Evolutionary conservation across 2,888 invertebrate genomes (phyloP).

Genomic region (Erannis defoliaria): DNA sequence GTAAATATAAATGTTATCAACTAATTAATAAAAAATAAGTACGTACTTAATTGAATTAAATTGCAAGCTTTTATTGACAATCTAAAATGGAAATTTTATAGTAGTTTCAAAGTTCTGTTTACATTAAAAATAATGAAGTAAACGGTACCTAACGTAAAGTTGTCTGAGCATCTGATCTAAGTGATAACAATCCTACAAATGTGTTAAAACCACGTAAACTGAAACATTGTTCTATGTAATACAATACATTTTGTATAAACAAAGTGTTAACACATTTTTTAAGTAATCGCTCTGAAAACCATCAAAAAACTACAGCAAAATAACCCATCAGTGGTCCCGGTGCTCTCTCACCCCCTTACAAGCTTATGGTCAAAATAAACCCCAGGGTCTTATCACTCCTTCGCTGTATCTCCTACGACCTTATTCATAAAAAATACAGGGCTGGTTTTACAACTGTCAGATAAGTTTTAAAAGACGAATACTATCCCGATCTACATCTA

Average conservation of each 20-base stretch:
- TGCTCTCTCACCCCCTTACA: slow-evolving; percentile 22
- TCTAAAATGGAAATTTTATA: too few relatives aligned
- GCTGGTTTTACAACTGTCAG: neutral
- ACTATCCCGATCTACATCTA: too few relatives aligned
- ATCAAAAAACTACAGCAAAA: slow-evolving; percentile 14
- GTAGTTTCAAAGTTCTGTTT: too few relatives aligned
- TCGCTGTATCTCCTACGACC: slow-evolving; percentile 10
- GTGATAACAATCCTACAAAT: too few relatives aligned
- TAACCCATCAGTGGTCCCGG: slow-evolving; percentile 36
- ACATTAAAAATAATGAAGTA: too few relatives aligned
- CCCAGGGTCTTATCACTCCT: slow-evolving; percentile 28
- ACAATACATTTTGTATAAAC: neutral
- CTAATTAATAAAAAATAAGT: too few relatives aligned
- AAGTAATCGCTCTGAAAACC: slow-evolving; percentile 18
- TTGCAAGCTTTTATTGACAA: too few relatives aligned
- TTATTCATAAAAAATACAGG: neutral
- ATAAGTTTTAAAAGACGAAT: neutral
- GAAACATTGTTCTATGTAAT: neutral
- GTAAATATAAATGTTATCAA: too few relatives aligned
- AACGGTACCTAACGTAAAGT: too few relatives aligned
- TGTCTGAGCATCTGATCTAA: too few relatives aligned
- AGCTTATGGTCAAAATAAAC: slow-evolving; percentile 21
- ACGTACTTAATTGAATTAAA: too few relatives aligned
- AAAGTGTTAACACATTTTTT: neutral
- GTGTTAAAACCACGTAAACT: too few relatives aligned